Conservation (phyloP, 2,888 invertebrate genomes). For the Nineta flava region DNA sequence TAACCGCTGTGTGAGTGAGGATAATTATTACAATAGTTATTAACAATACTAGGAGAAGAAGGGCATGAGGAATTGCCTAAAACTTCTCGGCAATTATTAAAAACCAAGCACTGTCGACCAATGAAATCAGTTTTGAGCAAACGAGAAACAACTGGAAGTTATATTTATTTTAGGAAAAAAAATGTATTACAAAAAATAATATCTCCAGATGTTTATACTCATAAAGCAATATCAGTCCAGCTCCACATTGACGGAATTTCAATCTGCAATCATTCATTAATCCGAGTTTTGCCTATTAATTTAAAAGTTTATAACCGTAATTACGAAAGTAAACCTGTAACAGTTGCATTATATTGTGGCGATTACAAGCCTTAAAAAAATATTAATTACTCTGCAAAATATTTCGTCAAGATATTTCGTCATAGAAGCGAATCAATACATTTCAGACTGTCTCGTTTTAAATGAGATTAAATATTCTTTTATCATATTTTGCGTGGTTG, state of each 20-base stretch:
- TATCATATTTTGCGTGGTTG: slow-evolving; percentile 6
- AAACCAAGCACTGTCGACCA: slow-evolving; percentile 3
- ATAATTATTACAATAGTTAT: slow-evolving; percentile 1
- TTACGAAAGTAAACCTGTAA: slow-evolving; percentile 8
- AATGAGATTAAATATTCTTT: slow-evolving; percentile 8
- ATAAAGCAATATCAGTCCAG: slow-evolving; percentile 9
- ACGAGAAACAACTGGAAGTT: neutral
- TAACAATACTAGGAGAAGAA: slow-evolving; percentile 4
- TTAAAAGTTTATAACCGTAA: neutral
- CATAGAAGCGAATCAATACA: slow-evolving; percentile 7
- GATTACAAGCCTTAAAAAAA: slow-evolving; percentile 12
- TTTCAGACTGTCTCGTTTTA: slow-evolving; percentile 7
- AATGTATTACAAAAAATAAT: neutral
- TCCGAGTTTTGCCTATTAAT: slow-evolving; percentile 9
- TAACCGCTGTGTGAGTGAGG: too few relatives aligned
- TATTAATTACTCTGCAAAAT: neutral
- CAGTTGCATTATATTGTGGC: slow-evolving; percentile 10
- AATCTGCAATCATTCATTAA: slow-evolving; percentile 8
- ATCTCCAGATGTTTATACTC: slow-evolving; percentile 6
- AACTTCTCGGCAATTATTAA: slow-evolving; percentile 4
- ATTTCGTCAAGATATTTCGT: slow-evolving; percentile 11
- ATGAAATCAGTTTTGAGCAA: slow-evolving; percentile 4
- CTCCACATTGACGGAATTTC: slow-evolving; percentile 11
- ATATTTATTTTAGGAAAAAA: neutral
- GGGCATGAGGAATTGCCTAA: slow-evolving; percentile 1